Evolutionary conservation across 1,140 invertebrate genomes (phyloP).

Genomic region (Popillia japonica): DNA sequence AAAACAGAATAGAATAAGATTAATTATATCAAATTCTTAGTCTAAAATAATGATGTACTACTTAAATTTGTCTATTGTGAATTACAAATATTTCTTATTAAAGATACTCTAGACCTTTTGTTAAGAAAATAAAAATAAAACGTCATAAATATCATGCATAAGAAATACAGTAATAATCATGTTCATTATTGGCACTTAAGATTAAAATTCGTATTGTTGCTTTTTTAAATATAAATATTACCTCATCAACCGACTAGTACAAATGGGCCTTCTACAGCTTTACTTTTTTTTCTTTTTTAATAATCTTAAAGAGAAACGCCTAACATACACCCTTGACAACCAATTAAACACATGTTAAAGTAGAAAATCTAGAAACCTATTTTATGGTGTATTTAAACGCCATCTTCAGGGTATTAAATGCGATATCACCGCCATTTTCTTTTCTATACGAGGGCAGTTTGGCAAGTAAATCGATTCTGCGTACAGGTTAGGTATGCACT

Average conservation of each 20-base stretch:
- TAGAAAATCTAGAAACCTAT: too few relatives aligned
- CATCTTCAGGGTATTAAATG: background rate
- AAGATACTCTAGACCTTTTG: too few relatives aligned
- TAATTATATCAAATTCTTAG: too few relatives aligned
- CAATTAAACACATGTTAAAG: background rate
- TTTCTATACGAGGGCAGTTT: conserved; percentile 2
- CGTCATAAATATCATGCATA: background rate
- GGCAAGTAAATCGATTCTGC: conserved; percentile 8
- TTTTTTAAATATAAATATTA: background rate
- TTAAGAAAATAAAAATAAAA: too few relatives aligned
- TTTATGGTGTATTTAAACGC: background rate
- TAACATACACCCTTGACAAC: background rate
- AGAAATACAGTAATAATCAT: background rate
- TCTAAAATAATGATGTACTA: too few relatives aligned
- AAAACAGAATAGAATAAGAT: too few relatives aligned
- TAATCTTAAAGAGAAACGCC: background rate
- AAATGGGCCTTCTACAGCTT: background rate
- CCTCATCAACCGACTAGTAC: conserved; percentile 8
- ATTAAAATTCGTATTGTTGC: background rate
- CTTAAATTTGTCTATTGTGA: too few relatives aligned
- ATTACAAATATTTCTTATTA: too few relatives aligned
- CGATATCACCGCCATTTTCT: background rate
- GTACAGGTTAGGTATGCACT: background rate
- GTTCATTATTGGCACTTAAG: conserved; percentile 1
- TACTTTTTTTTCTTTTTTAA: background rate